These are phyloP conservation scores for Orthosia gothica DNA, from an alignment of 2,888 invertebrate genomes.

Conservation along the genomic window DNA sequence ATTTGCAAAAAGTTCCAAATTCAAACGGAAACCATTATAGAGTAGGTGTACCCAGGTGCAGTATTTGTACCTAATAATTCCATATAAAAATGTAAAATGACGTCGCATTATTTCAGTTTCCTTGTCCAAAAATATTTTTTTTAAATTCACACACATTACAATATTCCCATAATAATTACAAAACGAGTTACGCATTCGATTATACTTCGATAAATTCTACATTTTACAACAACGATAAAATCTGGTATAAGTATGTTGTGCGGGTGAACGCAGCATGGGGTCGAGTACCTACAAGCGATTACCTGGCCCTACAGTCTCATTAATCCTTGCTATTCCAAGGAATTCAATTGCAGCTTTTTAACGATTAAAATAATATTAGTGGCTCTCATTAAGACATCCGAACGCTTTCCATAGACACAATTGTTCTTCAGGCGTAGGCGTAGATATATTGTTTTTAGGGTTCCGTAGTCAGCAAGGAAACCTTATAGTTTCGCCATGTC, in stretches of 20 bases:
- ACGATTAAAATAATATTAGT: conserved; percentile 28
- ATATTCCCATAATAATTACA: conserved; percentile 51
- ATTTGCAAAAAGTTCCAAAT: neutral
- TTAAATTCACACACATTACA: conserved; percentile 46
- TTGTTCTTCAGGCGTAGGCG: no score
- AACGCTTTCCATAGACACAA: neutral
- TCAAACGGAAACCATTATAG: neutral
- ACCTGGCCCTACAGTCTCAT: conserved; percentile 56
- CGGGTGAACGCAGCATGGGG: conserved; percentile 56
- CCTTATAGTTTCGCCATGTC: no score
- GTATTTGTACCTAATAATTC: neutral
- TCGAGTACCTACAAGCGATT: conserved; percentile 55
- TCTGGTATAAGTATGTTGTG: conserved; percentile 53
- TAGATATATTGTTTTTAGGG: no score
- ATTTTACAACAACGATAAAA: conserved; percentile 68
- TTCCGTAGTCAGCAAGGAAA: no score
- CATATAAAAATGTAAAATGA: neutral
- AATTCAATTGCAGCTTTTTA: conserved; percentile 50
- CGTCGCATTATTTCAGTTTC: neutral
- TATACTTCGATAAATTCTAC: conserved; percentile 62
- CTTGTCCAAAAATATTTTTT: neutral
- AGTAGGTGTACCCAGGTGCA: neutral
- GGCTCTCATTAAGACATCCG: conserved; percentile 14
- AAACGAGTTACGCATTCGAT: conserved; percentile 30
- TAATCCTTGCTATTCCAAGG: conserved; percentile 61